Base-by-base conservation (phyloP, 2,113 vertebrate species). In the Apus apus region DNA sequence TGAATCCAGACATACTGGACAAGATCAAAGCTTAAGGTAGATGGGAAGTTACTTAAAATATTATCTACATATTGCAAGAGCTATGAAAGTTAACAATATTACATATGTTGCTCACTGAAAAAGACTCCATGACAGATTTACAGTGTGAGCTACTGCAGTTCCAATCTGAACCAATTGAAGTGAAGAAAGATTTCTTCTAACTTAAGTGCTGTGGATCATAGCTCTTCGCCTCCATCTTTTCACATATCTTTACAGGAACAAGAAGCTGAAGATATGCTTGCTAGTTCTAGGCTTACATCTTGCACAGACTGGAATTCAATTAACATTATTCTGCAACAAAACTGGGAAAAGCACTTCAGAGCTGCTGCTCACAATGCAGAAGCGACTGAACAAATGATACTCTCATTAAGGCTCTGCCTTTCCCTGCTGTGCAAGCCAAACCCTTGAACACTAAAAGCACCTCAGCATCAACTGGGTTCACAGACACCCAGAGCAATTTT, bases 351-450 rank as follows among this genome's bases (percentile, higher is more conserved):
- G 88, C 79, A 84, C 76, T 94, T 92, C 88, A 92, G 94, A 96
- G 90, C 86, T 84, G 76, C 90, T 93, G 96, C 90, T 93, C 94
- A 78, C 92, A 86, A 94, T 54, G 86, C 96, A 95, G 90, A 53
- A 86, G 93, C 34, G 0, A 87, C 83, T 29, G 86, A 90, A 96
- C 92, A 94, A 95, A 96, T 92, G 96, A 94, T 95, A 65, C 93
- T 87, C 86, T 95, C 92, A 93, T 96, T 96, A 96, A 85, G 0
- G 54, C 87, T 89, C 94, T 95, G 93, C 86, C 83, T 92, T 53
- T 92, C 94, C 93, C 96, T 93, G 96, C 96, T 96, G 94, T 3
- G 94, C 83, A 66, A 97, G 94, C 88, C 92, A 87, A 93, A 94
- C 89, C 93, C 93, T 93, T 54, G 48, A 96, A 89, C 76, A 18